Conservation (phyloP, 1,140 invertebrate species). For the Batillaria attramentaria region DNA sequence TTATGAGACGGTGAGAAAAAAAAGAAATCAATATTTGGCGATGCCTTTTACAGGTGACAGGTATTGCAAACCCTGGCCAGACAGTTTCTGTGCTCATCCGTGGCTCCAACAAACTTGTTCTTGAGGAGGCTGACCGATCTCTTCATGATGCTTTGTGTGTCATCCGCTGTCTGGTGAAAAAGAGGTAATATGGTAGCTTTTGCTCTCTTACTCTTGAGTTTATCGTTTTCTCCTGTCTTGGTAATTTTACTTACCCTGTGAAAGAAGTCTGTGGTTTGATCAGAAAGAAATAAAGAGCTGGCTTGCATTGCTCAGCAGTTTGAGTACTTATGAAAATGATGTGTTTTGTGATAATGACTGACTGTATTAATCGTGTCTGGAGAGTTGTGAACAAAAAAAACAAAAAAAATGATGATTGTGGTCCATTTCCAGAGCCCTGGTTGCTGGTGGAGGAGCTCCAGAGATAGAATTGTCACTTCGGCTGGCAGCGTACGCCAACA, state of each 20-base stretch:
- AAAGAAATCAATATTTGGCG: no score
- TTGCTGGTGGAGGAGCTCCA: slow-evolving; percentile 97
- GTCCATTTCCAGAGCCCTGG: slow-evolving; percentile 77
- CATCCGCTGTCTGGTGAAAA: slow-evolving; percentile 96
- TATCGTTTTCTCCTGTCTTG: not conserved
- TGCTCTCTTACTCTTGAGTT: not conserved
- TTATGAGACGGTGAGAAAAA: no score
- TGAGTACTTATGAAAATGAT: no score
- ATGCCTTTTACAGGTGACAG: slow-evolving; percentile 80
- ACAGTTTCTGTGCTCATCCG: slow-evolving; percentile 95
- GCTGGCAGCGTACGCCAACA: slow-evolving; percentile 86
- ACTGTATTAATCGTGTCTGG: no score
- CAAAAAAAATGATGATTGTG: no score
- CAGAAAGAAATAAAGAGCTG: no score
- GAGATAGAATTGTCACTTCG: slow-evolving; percentile 94
- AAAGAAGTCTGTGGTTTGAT: no score
- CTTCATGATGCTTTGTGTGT: slow-evolving; percentile 99
- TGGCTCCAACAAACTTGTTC: slow-evolving; percentile 97
- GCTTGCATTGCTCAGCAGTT: no score
- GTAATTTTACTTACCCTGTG: no score
- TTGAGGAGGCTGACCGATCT: slow-evolving; percentile 94
- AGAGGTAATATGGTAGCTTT: slow-evolving; percentile 75
- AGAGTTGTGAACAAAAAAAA: no score
- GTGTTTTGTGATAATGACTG: no score
- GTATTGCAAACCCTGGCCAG: slow-evolving; percentile 88